Evolutionary conservation across 2,797 vertebrate species (phyloP).

Genomic region (Synaphobranchus kaupii): DNA sequence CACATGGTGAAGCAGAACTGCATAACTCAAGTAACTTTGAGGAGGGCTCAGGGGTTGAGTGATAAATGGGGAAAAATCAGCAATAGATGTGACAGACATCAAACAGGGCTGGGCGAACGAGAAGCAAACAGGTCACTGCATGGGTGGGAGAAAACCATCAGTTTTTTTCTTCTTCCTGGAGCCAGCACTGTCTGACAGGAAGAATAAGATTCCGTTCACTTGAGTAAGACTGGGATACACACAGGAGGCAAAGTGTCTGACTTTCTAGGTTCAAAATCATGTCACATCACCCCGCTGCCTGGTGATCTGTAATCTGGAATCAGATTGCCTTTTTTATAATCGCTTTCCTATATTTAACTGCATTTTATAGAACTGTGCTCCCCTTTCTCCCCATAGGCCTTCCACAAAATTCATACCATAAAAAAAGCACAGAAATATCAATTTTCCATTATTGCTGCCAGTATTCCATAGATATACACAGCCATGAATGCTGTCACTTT

Average conservation of each 20-base stretch:
- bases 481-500: not conserved
- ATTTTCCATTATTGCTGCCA: not conserved
- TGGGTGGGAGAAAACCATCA: not conserved
- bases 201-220: not conserved
- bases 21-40: not conserved
- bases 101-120: not conserved
- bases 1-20: not conserved
- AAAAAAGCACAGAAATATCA: not conserved
- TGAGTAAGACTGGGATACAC: not conserved
- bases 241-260: not conserved
- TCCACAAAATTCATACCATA: slow-evolving; percentile 7
- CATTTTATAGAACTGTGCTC: not conserved
- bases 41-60: not conserved
- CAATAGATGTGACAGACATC: not conserved
- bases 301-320: slow-evolving; percentile 9
- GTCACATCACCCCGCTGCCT: not conserved
- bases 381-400: not conserved
- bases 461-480: not conserved
- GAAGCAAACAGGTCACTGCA: not conserved
- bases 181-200: not conserved
- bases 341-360: slow-evolving; percentile 15
- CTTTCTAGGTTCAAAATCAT: not conserved
- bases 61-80: not conserved
- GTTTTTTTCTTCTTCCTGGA: not conserved
- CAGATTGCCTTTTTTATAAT: not conserved